A percentile compares a stretch with the other conserved stretches of the same genome.
Conservation (phyloP, 2,113 vertebrate species). For the Cygnus atratus region DNA sequence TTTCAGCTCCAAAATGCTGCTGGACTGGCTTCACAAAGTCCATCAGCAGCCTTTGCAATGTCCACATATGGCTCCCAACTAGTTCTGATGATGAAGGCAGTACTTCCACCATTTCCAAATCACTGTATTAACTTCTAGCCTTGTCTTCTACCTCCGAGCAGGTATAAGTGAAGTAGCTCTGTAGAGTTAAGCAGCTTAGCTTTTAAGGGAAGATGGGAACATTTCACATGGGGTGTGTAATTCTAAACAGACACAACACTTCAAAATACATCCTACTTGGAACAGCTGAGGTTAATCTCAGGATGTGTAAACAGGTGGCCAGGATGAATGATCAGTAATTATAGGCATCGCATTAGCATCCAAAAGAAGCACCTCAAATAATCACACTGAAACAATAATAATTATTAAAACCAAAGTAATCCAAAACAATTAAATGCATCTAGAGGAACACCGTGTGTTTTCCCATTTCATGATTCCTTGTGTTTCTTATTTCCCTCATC, state of each 20-base stretch:
- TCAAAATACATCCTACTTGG: background rate
- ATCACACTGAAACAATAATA: background rate
- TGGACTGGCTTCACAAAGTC: conserved; percentile 31
- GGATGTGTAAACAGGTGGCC: background rate
- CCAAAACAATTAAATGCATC: background rate
- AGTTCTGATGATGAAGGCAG: conserved; percentile 1
- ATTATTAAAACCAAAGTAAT: background rate
- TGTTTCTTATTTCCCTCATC: background rate
- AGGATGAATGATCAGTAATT: background rate
- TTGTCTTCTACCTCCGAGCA: background rate
- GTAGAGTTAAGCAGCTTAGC: background rate
- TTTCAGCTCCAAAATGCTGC: background rate
- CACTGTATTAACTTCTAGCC: background rate
- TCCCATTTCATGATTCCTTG: background rate
- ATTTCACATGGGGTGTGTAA: background rate
- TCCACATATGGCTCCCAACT: background rate
- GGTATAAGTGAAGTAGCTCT: background rate
- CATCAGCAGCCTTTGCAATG: background rate
- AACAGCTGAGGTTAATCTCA: background rate
- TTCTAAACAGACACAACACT: background rate
- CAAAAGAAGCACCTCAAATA: background rate
- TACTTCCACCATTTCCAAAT: background rate
- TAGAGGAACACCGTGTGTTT: background rate
- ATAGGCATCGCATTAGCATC: background rate
- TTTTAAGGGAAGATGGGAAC: background rate